Base-by-base conservation (phyloP, 2,113 vertebrate genomes). In the Mugil cephalus region DNA sequence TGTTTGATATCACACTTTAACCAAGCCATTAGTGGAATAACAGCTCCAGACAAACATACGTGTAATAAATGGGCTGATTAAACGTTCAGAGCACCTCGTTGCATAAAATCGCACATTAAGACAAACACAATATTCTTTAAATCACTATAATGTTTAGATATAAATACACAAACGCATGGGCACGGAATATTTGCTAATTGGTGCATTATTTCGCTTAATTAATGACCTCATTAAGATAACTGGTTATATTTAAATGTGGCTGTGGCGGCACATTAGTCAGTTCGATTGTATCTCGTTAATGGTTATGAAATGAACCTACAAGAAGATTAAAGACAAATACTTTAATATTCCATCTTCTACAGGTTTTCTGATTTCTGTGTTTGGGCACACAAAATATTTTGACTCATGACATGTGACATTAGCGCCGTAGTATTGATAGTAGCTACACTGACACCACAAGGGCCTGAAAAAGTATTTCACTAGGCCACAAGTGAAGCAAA, bases 171-270 rank as follows among this genome's bases (percentile, higher is more conserved):
- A 58, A 52, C 38, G 43, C 11, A 8, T 15, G 38, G 14, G 52
- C 19, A 19, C 72, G 2, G 34, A 61, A 40, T 39, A 61, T 21
- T 50, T 48, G 18, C 63, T 42, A 60, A 51, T 71, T 12, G 11
- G 62, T 66, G 18, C 48, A 83, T 55, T 61, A 70, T 72, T 69
- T 48, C 36, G 9, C 55, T 43, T 45, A 68, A 80, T 74, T 53
- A 74, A 70, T 67, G n/a, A 39, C 69, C 69, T 74, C 60, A 58
- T 85, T 81, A 63, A 35, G 45, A 52, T 50, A 67, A 77, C 53
- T 73, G 43, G 30, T 55, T 68, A 24, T 59, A 45, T 65, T 42
- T 66, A 71, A 45, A 18, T 10, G 51, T 51, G 11, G 67, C 52
- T 77, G 50, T 80, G 43, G 35, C 58, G 53, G 67, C 34, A 69